Conservation (phyloP, 2,113 vertebrate genomes). For the Grammomys dolichurus region DNA sequence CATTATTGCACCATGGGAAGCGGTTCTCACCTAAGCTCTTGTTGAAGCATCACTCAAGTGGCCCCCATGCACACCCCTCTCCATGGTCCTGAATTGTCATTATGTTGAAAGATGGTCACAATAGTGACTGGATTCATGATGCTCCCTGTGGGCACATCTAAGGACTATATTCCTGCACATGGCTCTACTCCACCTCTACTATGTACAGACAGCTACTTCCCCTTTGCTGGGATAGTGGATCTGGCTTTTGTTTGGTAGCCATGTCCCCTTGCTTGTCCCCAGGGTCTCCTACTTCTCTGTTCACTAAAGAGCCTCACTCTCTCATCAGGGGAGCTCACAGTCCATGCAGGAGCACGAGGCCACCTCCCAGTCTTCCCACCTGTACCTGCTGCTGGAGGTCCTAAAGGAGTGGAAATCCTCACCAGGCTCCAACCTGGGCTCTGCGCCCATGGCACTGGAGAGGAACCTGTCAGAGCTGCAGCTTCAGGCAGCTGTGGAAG, state of each 20-base stretch:
- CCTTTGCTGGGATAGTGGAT: not conserved
- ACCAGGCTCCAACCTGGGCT: slow-evolving; percentile 58
- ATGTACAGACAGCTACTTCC: not conserved
- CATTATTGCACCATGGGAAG: not conserved
- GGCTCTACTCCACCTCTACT: not conserved
- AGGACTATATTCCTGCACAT: not conserved
- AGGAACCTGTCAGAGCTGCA: slow-evolving; percentile 79
- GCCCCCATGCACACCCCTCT: slow-evolving; percentile 23
- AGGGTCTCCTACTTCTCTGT: not conserved
- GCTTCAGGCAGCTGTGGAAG: slow-evolving; percentile 71
- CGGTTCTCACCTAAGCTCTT: not conserved
- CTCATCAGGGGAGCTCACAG: slow-evolving; percentile 86
- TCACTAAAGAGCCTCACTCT: not conserved
- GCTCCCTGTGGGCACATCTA: rapidly evolving
- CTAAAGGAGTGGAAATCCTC: slow-evolving; percentile 82
- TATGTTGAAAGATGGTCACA: rapidly evolving
- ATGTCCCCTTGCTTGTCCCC: not conserved
- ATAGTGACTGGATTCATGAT: rapidly evolving
- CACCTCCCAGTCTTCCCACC: slow-evolving; percentile 83
- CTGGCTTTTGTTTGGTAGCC: not conserved
- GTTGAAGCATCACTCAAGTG: not conserved
- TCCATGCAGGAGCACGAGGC: slow-evolving; percentile 88
- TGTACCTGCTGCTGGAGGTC: slow-evolving; percentile 87
- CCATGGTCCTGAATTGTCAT: slow-evolving; percentile 68
- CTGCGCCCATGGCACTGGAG: not conserved